These are phyloP conservation scores for Dicaeum eximium DNA, from an alignment of 2,113 vertebrate species.

Conservation along the genomic window DNA sequence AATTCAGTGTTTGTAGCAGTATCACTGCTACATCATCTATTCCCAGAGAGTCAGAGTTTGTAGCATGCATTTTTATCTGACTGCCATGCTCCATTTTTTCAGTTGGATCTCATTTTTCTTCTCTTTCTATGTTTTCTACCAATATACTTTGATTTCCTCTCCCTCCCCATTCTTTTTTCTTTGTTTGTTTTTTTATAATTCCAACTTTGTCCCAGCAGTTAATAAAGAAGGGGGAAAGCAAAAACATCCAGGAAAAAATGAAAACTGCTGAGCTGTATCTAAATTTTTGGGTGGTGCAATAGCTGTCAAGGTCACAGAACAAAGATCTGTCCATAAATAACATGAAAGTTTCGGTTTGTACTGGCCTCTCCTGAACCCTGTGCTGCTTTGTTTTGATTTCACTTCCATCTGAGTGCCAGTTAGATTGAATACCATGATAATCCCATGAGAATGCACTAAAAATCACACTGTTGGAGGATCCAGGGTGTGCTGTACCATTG, in stretches of 20 bases:
- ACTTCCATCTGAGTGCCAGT: neutral
- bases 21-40: neutral
- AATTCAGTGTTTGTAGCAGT: neutral
- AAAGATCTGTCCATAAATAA: neutral
- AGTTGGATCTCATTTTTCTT: neutral
- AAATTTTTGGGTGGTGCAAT: neutral
- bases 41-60: neutral
- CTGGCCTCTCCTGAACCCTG: neutral
- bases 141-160: neutral
- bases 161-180: neutral
- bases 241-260: neutral
- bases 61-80: neutral
- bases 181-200: neutral
- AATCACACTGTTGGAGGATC: neutral
- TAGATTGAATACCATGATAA: neutral
- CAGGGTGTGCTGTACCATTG: neutral
- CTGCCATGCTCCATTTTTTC: neutral
- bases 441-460: neutral
- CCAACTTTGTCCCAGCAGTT: neutral
- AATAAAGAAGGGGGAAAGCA: neutral
- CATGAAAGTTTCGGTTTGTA: neutral
- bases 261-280: constrained; percentile 4
- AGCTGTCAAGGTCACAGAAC: constrained; percentile 22
- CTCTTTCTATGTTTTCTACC: neutral
- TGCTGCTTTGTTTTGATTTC: neutral